phyloP scores from a whole-genome alignment of 2,113 vertebrate genomes.

The Pristiophorus japonicus region DNA sequence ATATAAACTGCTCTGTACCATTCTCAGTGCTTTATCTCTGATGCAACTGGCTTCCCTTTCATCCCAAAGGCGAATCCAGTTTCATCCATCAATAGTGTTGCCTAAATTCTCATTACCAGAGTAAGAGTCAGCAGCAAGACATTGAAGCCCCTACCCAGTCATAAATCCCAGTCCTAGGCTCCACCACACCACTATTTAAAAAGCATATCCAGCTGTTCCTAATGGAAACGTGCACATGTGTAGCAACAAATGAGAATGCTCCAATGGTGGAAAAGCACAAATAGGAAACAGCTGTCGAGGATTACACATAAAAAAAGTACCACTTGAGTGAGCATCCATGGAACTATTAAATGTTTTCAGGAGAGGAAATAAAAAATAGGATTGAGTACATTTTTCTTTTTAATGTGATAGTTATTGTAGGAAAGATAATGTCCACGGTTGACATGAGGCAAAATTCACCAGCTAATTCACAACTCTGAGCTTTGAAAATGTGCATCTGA shows the following conservation, averaged over 20 bases:
- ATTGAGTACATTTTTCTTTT: not conserved
- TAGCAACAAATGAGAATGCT: not conserved
- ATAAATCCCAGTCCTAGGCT: not conserved
- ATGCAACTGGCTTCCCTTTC: not conserved
- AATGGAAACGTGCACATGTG: not conserved
- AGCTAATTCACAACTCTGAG: not conserved
- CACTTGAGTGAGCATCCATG: not conserved
- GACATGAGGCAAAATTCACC: not conserved
- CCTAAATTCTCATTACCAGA: not conserved
- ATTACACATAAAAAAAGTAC: accelerated
- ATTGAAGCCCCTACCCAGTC: not conserved
- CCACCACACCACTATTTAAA: not conserved
- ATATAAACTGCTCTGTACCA: too few relatives aligned
- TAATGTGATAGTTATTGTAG: not conserved
- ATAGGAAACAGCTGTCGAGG: not conserved
- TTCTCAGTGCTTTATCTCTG: not conserved
- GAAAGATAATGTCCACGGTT: not conserved
- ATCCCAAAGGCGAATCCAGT: not conserved
- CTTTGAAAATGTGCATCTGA: not conserved
- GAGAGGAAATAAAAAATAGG: not conserved
- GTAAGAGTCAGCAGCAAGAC: not conserved
- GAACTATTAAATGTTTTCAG: not conserved
- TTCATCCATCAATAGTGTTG: not conserved
- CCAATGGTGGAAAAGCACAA: not conserved
- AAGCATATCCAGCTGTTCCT: not conserved